phyloP scores from a whole-genome alignment of 2,113 vertebrate genomes.

The Redunca redunca region DNA sequence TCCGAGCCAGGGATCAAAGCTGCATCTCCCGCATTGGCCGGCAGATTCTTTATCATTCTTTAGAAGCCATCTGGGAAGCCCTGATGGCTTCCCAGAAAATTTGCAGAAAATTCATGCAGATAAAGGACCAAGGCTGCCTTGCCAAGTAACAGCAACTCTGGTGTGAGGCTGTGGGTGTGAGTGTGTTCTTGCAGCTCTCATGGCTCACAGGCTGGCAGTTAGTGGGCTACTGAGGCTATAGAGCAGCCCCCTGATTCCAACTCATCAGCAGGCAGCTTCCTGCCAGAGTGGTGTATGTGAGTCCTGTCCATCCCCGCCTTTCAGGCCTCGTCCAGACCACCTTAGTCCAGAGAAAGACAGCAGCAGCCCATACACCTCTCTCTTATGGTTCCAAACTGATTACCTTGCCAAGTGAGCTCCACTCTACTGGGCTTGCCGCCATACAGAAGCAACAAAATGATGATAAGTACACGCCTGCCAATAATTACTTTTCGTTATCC shows the following conservation, averaged over 20 bases:
- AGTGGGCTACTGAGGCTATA: fast-evolving
- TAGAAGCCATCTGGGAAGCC: background rate
- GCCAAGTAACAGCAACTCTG: fast-evolving
- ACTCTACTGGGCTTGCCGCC: fast-evolving
- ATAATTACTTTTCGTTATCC: background rate
- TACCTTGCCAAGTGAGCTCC: background rate
- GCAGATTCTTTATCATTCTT: background rate
- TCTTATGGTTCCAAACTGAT: background rate
- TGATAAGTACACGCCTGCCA: background rate
- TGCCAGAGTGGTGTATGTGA: fast-evolving
- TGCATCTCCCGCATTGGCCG: background rate
- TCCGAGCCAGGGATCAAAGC: background rate
- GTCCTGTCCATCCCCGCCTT: no score
- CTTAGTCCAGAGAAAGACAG: background rate
- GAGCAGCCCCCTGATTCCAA: background rate
- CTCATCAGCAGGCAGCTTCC: background rate
- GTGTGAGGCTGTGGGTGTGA: no score
- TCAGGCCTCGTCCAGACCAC: background rate
- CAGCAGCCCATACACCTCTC: background rate
- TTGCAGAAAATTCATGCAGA: background rate
- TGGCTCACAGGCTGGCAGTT: fast-evolving
- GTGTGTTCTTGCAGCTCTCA: background rate
- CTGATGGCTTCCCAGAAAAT: background rate
- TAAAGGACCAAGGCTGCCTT: background rate
- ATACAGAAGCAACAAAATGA: background rate